A percentile compares a stretch with the other conserved stretches of the same genome.
phyloP scores from a whole-genome alignment of 2,797 vertebrate species.

The Astyanax mexicanus region DNA sequence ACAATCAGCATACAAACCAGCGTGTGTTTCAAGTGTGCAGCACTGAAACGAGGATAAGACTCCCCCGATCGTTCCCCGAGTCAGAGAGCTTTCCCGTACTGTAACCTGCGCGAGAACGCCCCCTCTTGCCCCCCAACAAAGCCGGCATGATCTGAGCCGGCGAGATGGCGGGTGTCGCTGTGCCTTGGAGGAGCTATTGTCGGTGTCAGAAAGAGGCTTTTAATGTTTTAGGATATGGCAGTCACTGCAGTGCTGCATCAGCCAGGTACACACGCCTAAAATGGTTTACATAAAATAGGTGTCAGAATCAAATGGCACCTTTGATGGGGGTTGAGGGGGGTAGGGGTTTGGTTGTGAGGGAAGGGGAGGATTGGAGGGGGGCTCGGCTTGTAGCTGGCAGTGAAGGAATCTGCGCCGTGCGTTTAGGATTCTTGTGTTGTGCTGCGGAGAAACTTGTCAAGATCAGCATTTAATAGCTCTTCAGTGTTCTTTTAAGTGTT shows the following conservation, averaged over 20 bases:
- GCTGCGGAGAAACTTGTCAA: slow-evolving; percentile 81
- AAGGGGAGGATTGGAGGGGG: slow-evolving; percentile 35
- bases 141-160: slow-evolving; percentile 72
- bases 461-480: slow-evolving; percentile 80
- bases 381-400: slow-evolving; percentile 65
- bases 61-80: slow-evolving; percentile 37
- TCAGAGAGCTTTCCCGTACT: slow-evolving; percentile 60
- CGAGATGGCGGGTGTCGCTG: slow-evolving; percentile 75
- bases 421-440: slow-evolving; percentile 81
- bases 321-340: slow-evolving; percentile 65
- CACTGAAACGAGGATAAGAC: slow-evolving; percentile 27
- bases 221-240: slow-evolving; percentile 75
- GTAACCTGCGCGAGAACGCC: slow-evolving; percentile 77
- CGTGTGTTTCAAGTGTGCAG: slow-evolving; percentile 18
- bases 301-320: slow-evolving; percentile 82
- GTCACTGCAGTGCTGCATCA: slow-evolving; percentile 65
- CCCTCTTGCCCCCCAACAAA: slow-evolving; percentile 75
- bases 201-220: slow-evolving; percentile 75
- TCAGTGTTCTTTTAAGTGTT: slow-evolving; percentile 75
- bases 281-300: slow-evolving; percentile 82
- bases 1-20: slow-evolving; percentile 43
- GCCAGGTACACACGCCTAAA: slow-evolving; percentile 69
- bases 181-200: slow-evolving; percentile 80
- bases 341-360: not conserved
- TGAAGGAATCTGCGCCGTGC: slow-evolving; percentile 71